Base-by-base conservation (phyloP, 2,113 vertebrate genomes). In the Neogale vison region DNA sequence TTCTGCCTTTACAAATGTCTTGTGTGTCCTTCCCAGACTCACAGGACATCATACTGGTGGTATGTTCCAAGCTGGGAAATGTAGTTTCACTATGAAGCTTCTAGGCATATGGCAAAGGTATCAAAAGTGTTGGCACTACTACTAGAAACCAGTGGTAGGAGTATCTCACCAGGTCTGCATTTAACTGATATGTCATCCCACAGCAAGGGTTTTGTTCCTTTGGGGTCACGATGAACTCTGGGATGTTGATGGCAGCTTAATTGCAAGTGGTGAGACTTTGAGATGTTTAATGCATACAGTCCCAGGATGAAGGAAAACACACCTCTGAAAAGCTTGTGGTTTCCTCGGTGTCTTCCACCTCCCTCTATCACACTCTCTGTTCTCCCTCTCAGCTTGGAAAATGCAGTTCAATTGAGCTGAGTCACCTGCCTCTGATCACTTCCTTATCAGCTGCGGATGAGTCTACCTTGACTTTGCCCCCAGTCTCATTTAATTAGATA, bases 401-500 rank as follows among this genome's bases (percentile, higher is more conserved):
- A 94, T 18, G 24, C 52, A 74, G n/a, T 97, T 98, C 92, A 61
- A 14, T 3, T 50, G 87, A 96, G 97, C 98, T 89, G 95, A 98
- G 95, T 98, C 97, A 95, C 96, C 94, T 97, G 96, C 93, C 97
- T 95, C 95, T 95, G 96, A 97, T 97, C 97, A 96, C 59, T 98
- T 97, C 97, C 88, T 79, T 97, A 95, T 95, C 98, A 97, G 91
- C 95, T 93, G 65, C 74, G 26, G 97, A 95, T 92, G 93, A 97
- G 98, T 97, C 96, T 98, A 65, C 96, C 93, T 98, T 97, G 81
- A 97, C 94, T 98, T 97, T 97, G 98, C 98, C 98, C 98, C 98
- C 94, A 98, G 98, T 98, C 97, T 98, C 97, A 98, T 98, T 98
- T 98, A 98, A 99, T 99, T 98, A 98, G 97, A 98, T 98, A 97